Evolutionary conservation across 1,140 invertebrate genomes (phyloP).

Genomic region (Zaprionus tsacasi): DNA sequence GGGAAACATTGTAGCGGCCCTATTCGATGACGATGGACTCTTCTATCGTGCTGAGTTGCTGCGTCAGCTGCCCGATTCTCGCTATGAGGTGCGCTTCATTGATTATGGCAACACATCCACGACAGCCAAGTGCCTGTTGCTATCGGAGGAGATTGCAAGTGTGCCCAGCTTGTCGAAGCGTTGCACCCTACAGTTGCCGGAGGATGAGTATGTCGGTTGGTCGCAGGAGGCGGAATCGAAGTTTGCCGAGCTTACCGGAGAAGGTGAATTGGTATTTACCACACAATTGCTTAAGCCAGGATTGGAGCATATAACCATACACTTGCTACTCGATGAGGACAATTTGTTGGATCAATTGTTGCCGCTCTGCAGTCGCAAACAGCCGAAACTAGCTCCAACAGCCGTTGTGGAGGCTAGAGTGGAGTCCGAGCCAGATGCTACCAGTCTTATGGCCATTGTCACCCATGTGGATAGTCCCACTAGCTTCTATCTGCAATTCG

Average conservation of each 20-base stretch:
- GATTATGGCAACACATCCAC: constrained; percentile 90
- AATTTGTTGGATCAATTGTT: constrained; percentile 87
- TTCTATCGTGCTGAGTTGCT: constrained; percentile 90
- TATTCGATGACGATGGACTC: constrained; percentile 88
- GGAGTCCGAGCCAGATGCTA: neutral
- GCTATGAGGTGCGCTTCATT: constrained; percentile 88
- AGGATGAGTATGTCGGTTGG: constrained; percentile 86
- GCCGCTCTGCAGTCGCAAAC: constrained; percentile 84
- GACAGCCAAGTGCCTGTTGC: constrained; percentile 86
- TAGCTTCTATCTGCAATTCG: constrained; percentile 69
- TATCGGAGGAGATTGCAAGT: constrained; percentile 87
- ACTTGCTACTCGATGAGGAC: constrained; percentile 86
- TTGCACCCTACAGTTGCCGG: constrained; percentile 87
- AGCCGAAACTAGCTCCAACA: constrained; percentile 32
- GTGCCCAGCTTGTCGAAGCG: constrained; percentile 87
- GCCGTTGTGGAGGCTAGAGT: constrained; percentile 5
- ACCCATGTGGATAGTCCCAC: constrained; percentile 65
- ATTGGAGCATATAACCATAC: constrained; percentile 87
- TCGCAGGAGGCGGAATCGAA: constrained; percentile 87
- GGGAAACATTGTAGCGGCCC: constrained; percentile 88
- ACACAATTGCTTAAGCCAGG: constrained; percentile 87
- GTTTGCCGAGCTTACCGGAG: constrained; percentile 87
- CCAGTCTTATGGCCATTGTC: constrained; percentile 45
- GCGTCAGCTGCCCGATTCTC: constrained; percentile 85
- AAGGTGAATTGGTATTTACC: constrained; percentile 88